Base-by-base conservation (phyloP, 2,113 vertebrate genomes). In the human (Homo sapiens) region DNA sequence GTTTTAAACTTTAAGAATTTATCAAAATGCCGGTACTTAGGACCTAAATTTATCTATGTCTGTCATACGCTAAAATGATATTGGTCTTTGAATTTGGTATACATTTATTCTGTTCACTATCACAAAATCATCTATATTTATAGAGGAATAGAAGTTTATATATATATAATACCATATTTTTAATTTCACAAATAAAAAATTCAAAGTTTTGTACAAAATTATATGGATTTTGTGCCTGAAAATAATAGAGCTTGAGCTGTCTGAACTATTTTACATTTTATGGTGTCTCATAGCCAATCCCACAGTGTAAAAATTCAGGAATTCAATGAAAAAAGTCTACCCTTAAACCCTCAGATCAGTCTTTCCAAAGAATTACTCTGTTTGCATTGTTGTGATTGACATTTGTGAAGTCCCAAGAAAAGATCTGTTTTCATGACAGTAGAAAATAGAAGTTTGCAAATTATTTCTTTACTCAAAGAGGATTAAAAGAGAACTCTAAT, bases 61-160 rank as follows among this genome's bases (percentile, higher is more conserved):
- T 98, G 98, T 98, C 98, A 97, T 98, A 98, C 97, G 97, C 98
- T 98, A 97, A 98, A 98, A 98, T 99, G 98, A 96, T 98, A 99
- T 98, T 98, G 98, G 98, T 99, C 96, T 98, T 98, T 99, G 98
- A 99, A 98, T 98, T 99, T 99, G 98, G 98, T 99, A 99, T 99
- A 98, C 99, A 99, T 99, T 99, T 99, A 98, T 99, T 99, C 99
- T 99, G 98, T 98, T 98, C 98, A 98, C 98, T 99, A 99, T 99
- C 98, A 99, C 99, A 98, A 99, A 98, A 99, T 99, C 99, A 98
- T 99, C 99, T 99, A 99, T 99, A 99, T 99, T 99, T 99, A 99
- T 99, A 99, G 99, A 99, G 98, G 98, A 99, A 99, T 99, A 99
- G 99, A 99, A 99, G 98, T 99, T 99, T 99, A 99, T 99, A 99